Conservation (phyloP, 2,797 vertebrate genomes). For the Perodicticus potto region DNA sequence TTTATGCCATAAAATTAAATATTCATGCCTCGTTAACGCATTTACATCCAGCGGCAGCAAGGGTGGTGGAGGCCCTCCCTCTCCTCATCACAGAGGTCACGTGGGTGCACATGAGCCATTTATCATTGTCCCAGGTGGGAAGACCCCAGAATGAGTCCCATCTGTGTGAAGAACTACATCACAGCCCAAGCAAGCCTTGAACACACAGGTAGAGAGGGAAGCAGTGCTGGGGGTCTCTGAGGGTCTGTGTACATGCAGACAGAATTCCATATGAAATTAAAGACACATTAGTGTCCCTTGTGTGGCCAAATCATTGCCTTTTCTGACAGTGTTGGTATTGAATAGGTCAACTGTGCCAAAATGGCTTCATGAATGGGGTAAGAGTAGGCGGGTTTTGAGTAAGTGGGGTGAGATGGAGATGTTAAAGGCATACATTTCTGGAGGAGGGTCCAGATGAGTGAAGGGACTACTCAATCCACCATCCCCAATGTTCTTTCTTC, state of each 20-base stretch:
- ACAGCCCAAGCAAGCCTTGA: rapidly evolving
- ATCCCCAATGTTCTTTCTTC: background rate
- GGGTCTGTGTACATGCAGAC: background rate
- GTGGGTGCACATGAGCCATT: background rate
- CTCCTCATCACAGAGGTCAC: background rate
- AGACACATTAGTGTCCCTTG: rapidly evolving
- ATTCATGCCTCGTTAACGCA: background rate
- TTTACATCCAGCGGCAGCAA: background rate
- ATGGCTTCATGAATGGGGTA: background rate
- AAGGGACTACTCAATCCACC: background rate
- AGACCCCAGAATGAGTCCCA: rapidly evolving
- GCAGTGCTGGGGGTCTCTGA: rapidly evolving
- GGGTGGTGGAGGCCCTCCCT: rapidly evolving
- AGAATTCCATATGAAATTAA: background rate
- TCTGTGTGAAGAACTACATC: rapidly evolving
- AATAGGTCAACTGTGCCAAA: background rate
- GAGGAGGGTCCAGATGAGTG: background rate
- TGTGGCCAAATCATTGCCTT: background rate
- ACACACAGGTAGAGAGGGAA: rapidly evolving
- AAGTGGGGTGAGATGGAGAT: background rate
- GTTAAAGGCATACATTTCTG: background rate
- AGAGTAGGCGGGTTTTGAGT: background rate
- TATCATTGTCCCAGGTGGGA: background rate
- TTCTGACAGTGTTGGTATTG: background rate
- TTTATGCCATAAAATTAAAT: background rate